These are phyloP conservation scores for Laspeyria flexula DNA, from an alignment of 2,888 invertebrate species.

Conservation along the genomic window DNA sequence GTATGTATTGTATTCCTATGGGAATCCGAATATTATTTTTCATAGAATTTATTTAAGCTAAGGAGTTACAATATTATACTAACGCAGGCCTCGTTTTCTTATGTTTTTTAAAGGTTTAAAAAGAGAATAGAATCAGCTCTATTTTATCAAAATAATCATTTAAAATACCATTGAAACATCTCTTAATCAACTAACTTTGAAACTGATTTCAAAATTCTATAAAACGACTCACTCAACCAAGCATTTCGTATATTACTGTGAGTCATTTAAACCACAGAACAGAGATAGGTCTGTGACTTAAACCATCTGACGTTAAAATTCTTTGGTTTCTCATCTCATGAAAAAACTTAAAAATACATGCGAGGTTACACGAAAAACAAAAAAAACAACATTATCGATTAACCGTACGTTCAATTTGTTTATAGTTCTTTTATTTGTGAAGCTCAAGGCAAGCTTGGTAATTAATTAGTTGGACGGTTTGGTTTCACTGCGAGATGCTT, in stretches of 20 bases:
- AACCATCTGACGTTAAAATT: neutral
- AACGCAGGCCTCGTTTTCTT: neutral
- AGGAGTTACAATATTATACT: neutral
- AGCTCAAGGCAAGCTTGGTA: conserved; percentile 31
- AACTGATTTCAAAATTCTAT: too few species aligned
- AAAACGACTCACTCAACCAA: too few species aligned
- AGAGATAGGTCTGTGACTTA: too few species aligned
- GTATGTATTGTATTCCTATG: conserved; percentile 9
- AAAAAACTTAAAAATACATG: neutral
- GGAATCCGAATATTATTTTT: neutral
- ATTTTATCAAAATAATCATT: too few species aligned
- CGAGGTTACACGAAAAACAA: conserved; percentile 1
- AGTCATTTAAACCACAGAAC: too few species aligned
- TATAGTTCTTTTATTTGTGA: conserved; percentile 33
- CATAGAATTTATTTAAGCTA: conserved; percentile 1
- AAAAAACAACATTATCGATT: conserved; percentile 25
- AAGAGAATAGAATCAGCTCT: too few species aligned
- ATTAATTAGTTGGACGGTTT: conserved; percentile 42
- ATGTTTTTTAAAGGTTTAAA: too few species aligned
- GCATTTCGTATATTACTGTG: too few species aligned
- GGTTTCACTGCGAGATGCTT: conserved; percentile 37
- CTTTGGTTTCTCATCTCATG: neutral
- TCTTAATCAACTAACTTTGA: too few species aligned
- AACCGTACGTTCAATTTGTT: conserved; percentile 30
- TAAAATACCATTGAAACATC: too few species aligned